phyloP scores from a whole-genome alignment of 2,888 invertebrate genomes.

The Chesias legatella region DNA sequence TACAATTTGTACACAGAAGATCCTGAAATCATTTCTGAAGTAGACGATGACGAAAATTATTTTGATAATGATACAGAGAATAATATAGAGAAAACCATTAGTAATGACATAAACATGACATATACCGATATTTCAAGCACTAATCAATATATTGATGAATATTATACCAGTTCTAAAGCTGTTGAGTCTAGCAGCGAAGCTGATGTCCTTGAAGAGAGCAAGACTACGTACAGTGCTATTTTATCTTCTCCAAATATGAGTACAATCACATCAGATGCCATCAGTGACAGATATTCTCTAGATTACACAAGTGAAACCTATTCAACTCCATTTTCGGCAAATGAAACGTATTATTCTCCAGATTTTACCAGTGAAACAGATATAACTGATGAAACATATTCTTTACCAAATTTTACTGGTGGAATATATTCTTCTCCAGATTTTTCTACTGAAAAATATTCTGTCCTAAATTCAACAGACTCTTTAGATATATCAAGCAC shows the following conservation, averaged over 20 bases:
- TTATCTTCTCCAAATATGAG: conserved; percentile 7
- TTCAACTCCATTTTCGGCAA: background rate
- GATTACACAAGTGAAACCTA: conserved; percentile 2
- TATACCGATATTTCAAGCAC: conserved; percentile 5
- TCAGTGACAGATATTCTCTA: background rate
- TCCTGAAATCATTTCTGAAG: conserved; percentile 6
- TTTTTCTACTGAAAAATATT: background rate
- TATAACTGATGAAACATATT: background rate
- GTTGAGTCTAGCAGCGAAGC: conserved; percentile 12
- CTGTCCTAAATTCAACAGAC: too few relatives aligned
- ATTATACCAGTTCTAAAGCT: conserved; percentile 16
- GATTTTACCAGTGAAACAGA: background rate
- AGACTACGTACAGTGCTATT: background rate
- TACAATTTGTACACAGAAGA: conserved; percentile 2
- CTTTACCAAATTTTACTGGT: background rate
- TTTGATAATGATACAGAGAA: conserved; percentile 15
- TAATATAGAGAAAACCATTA: background rate
- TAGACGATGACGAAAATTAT: conserved; percentile 4
- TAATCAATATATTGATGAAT: background rate
- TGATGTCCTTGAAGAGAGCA: conserved; percentile 7
- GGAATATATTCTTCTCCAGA: background rate
- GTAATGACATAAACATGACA: background rate
- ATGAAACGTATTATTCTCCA: background rate
- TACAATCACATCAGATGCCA: conserved; percentile 5
- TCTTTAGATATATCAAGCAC: background rate